These are phyloP conservation scores for Myodes glareolus DNA, from an alignment of 2,113 vertebrate species.

Conservation along the genomic window DNA sequence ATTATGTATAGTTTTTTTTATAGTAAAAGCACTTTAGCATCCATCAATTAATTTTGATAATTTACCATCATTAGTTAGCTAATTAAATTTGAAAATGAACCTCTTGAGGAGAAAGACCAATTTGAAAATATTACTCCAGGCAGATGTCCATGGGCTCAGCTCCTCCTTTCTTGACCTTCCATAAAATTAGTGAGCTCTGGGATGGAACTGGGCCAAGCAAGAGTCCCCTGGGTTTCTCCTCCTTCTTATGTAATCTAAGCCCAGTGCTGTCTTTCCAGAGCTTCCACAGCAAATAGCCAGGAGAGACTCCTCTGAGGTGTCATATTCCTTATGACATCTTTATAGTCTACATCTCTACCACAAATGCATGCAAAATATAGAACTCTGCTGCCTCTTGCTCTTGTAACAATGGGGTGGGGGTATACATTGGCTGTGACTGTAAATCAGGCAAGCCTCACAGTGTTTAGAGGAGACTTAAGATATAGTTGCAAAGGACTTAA, in stretches of 20 bases:
- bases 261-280: not conserved
- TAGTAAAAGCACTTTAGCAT: conserved; percentile 48
- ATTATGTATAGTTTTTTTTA: conserved; percentile 57
- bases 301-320: not conserved
- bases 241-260: not conserved
- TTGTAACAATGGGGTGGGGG: not conserved
- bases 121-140: conserved; percentile 60
- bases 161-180: conserved; percentile 59
- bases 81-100: conserved; percentile 78
- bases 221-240: not conserved
- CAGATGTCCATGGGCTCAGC: conserved; percentile 35
- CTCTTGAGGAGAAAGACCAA: conserved; percentile 66
- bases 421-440: not conserved
- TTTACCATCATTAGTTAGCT: conserved; percentile 68
- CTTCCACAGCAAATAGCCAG: not conserved
- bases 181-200: not conserved
- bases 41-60: conserved; percentile 76
- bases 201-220: conserved; percentile 3
- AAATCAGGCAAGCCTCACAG: not conserved
- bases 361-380: not conserved
- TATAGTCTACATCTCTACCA: not conserved
- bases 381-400: not conserved
- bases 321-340: not conserved
- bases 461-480: not conserved
- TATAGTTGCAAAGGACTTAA: not conserved